phyloP scores from a whole-genome alignment of 2,113 vertebrate species.

The Aldabrachelys gigantea region DNA sequence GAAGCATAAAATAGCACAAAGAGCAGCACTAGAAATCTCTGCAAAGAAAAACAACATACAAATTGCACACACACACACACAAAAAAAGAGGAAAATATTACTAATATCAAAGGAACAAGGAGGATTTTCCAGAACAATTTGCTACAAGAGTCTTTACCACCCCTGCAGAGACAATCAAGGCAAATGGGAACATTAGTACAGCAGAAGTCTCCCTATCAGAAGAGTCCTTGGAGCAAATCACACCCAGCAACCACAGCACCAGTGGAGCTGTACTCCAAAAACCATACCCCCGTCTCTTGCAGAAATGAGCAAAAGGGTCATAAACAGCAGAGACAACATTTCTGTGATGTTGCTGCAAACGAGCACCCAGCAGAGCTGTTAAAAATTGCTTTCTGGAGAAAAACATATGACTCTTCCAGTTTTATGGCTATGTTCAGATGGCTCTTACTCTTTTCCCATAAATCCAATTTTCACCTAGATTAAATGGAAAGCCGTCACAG shows the following conservation, averaged over 20 bases:
- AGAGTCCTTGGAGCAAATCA: background rate
- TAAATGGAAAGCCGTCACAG: conserved; percentile 21
- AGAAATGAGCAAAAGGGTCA: conserved; percentile 8
- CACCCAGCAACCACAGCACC: conserved; percentile 12
- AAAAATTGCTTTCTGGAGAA: conserved; percentile 67
- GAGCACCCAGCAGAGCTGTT: conserved; percentile 66
- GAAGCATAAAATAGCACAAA: background rate
- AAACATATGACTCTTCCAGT: conserved; percentile 60
- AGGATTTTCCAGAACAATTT: background rate
- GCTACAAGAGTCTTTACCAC: conserved; percentile 8
- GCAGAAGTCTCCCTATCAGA: conserved; percentile 28
- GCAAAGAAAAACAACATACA: background rate
- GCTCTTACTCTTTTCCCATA: conserved; percentile 56
- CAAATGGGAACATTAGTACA: conserved; percentile 18
- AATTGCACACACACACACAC: background rate
- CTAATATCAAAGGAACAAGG: background rate
- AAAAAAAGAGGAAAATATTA: background rate
- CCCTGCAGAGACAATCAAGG: conserved; percentile 43
- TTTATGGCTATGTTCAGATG: conserved; percentile 49
- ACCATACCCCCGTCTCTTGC: background rate
- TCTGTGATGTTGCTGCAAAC: conserved; percentile 69
- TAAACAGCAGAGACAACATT: conserved; percentile 62
- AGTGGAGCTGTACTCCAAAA: background rate
- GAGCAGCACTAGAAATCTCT: background rate
- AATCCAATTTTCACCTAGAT: conserved; percentile 68